Base-by-base conservation (phyloP, 2,888 invertebrate species). In the Sepiola atlantica region DNA sequence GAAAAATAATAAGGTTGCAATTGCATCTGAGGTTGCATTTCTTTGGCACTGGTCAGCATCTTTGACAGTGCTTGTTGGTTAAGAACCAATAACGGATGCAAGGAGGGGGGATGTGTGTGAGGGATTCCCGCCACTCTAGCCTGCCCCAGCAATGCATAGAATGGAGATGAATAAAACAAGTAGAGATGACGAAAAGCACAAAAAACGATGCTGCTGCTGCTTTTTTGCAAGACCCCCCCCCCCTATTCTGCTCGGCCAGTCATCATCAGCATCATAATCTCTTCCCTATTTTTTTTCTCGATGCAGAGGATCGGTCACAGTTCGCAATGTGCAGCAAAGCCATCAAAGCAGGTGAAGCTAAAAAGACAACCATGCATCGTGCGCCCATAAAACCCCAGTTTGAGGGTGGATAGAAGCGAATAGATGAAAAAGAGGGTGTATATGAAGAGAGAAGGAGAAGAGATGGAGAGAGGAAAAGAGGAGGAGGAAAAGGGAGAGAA, bases 11-110 rank as follows among this genome's bases (percentile, higher is more conserved):
- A n/a, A 77, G 77, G 32, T 3, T 77, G 77, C n/a, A 16, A 32
- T 77, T 77, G 77, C 77, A 77, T 77, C n/a, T n/a, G 77, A 77
- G 77, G n/a, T 77, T 77, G 77, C 77, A 77, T n/a, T 45, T 77
- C 77, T 77, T 77, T n/a, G 77, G 77, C 77, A 77, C n/a, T n/a
- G 77, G 77, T 77, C 77, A 77, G 77, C 77, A 77, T 77, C 77
- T 77, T 32, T 77, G 77, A 77, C 77, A 77, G 77, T 8, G 45
- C 77, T n/a, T 77, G 77, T 77, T 45, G 45, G 54, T 21, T 35
- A 21, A 91, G 91, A 77, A 91, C 45, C 10, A 54, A 91, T 21
- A 35, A 45, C 10, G 8, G 21, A 21, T 12, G 28, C 12, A 21
- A 28, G 0, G 24, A 10, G n/a, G 21, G 24, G 54, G 32, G 21